Base-by-base conservation (phyloP, 1,140 invertebrate genomes). In the Plutomurus gul region DNA sequence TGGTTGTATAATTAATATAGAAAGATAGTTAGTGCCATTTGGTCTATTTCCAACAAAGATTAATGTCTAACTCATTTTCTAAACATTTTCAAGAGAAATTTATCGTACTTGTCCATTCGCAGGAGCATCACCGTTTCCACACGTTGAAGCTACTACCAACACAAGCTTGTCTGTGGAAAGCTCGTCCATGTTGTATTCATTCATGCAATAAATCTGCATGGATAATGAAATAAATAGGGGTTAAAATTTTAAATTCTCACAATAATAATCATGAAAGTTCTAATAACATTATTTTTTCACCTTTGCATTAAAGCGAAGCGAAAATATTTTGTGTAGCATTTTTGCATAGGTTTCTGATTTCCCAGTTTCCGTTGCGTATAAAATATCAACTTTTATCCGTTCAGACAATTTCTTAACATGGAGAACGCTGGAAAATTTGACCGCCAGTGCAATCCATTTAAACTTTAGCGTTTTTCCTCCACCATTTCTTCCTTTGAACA, bases 381-480 rank as follows among this genome's bases (percentile, higher is more conserved):
- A 70, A 71, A 87, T 84, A 3, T 85, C 85, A 4, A 81, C 84
- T 65, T 83, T 82, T 25, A 84, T 73, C n/a, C 85, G 75, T 18
- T 80, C 76, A 3, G 39, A 39, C 10, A 82, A 49, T 20, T 79
- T 79, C 85, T 94, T 92, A 20, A 95, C 95, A 87, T 98, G 98
- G 76, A 99, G 88, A 87, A 97, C 97, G 13, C 95, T 96, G 39
- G 96, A 97, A 87, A 99, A 98, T 88, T 97, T 97, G 30, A 98
- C 96, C 75, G 96, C 96, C 85, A 96, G 95, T 46, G 96, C 96
- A 84, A 98, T 95, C 89, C 98, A 96, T 88, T 97, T 96, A 87
- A 98, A 98, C 85, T 96, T 94, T 87, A 97, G 96, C 10, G 2
- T 65, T 88, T 97, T 91, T 87, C 92, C 94, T 90, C 22, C 89